Percentiles rank a stretch among this genome's conserved stretches.
phyloP scores from a whole-genome alignment of 2,113 vertebrate species.

The Pterophyllum scalare region DNA sequence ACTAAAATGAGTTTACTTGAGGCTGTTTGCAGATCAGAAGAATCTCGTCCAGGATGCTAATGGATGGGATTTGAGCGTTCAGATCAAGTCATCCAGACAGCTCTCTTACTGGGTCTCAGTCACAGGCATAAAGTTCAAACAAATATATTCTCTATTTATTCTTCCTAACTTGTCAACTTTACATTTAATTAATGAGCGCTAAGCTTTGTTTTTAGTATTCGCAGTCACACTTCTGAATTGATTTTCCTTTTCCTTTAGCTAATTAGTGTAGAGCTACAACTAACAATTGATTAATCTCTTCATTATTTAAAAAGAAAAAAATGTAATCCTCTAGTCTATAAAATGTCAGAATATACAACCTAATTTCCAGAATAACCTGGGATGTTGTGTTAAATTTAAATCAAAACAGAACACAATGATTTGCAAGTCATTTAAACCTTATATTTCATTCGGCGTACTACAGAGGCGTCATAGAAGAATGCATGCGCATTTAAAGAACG shows the following conservation, averaged over 20 bases:
- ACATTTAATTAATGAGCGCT: conserved; percentile 29
- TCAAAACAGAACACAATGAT: conserved; percentile 1
- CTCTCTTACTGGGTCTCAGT: conserved; percentile 35
- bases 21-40: conserved; percentile 82
- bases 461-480: not conserved
- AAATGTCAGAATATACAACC: not conserved
- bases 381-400: not conserved
- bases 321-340: not conserved
- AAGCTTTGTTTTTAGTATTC: conserved; percentile 30
- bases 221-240: not conserved
- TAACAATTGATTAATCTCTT: conserved; percentile 1
- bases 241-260: conserved; percentile 12
- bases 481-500: not conserved
- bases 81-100: conserved; percentile 53
- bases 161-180: conserved; percentile 29
- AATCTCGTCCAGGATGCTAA: conserved; percentile 81
- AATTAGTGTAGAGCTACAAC: conserved; percentile 19
- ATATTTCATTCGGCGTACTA: not conserved
- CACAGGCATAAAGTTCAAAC: conserved; percentile 49
- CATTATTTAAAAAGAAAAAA: rapidly evolving
- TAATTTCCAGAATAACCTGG: not conserved
- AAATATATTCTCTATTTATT: conserved; percentile 16
- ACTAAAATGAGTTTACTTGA: conserved; percentile 82
- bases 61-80: conserved; percentile 65
- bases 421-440: not conserved